Evolutionary conservation across 2,888 invertebrate genomes (phyloP).

Genomic region (Sphaeridia pumilis): DNA sequence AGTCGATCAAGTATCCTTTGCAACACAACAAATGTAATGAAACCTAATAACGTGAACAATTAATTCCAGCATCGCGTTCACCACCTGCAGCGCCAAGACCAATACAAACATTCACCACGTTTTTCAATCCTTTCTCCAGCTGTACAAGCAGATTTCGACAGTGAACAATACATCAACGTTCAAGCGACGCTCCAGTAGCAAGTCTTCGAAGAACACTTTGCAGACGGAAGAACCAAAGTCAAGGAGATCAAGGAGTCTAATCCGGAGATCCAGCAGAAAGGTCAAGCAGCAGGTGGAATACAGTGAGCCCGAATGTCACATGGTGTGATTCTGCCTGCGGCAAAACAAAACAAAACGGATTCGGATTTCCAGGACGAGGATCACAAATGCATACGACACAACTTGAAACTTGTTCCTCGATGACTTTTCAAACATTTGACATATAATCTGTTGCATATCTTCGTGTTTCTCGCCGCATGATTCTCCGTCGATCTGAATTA

Average conservation of each 20-base stretch:
- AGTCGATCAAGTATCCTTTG: background rate
- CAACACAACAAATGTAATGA: background rate
- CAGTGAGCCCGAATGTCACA: slow-evolving; percentile 12
- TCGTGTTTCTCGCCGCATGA: no score
- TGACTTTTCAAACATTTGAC: no score
- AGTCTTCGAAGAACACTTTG: slow-evolving; percentile 38
- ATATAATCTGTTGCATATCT: no score
- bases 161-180: slow-evolving; percentile 20
- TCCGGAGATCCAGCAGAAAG: slow-evolving; percentile 65
- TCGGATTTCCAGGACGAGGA: no score
- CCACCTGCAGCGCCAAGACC: slow-evolving; percentile 13
- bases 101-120: slow-evolving; percentile 14
- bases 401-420: no score
- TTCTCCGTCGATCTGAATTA: no score
- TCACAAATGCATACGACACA: no score
- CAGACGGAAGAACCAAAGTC: slow-evolving; percentile 39
- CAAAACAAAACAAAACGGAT: no score
- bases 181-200: slow-evolving; percentile 34
- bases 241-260: slow-evolving; percentile 61
- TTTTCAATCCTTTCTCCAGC: slow-evolving; percentile 37
- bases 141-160: slow-evolving; percentile 35
- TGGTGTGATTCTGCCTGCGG: slow-evolving; percentile 4
- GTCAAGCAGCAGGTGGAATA: slow-evolving; percentile 57
- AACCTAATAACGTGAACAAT: background rate
- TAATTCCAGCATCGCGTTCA: background rate